Evolutionary conservation across 2,113 vertebrate species (phyloP), one percentile per base, ranked within the genome.

Genomic region (Albula glossodonta): DNA sequence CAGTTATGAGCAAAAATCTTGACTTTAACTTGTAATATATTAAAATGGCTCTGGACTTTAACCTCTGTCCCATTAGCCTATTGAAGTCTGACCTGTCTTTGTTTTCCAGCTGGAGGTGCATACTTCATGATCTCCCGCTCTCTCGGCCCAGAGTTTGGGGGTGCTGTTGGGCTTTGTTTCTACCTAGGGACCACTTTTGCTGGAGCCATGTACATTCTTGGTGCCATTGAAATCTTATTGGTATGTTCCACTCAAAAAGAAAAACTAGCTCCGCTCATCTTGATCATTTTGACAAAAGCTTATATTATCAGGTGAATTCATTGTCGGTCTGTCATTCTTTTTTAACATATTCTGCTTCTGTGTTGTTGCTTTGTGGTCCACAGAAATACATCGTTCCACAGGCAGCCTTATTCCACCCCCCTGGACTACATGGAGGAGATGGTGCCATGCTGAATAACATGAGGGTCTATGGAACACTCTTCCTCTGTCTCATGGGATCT

Each of bases 111-210:
- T 92, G 98, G 98, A 80, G 98, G 98, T 78, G 97, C 98, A 10
- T 99, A 99, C 88, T 99, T 99, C 93, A 99, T 99, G 98, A 99
- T 99, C 85, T 99, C 98, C 0, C 97, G 98, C 19, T 99, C 98
- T 0, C 90, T 99, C 89, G 98, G 98, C 13, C 98, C 98, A 5
- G 98, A 99, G 91, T 99, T 99, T 92, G 98, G 98, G 87, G 98
- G 98, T 85, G 98, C 98, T 5, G 98, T 99, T 79, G 98, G 98
- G 0, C 95, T 99, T 19, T 99, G 98, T 89, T 99, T 99, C 91
- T 99, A 99, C 91, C 91, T 99, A 92, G 98, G 98, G 87, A 99
- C 98, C 17, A 99, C 98, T 0, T 99, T 99, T 90, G 98, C 98
- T 51, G 98, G 97, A 85, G 97, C 98, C 63, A 99, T 99, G 98